These are phyloP conservation scores for Hybognathus amarus DNA, from an alignment of 2,797 vertebrate genomes.

Conservation along the genomic window DNA sequence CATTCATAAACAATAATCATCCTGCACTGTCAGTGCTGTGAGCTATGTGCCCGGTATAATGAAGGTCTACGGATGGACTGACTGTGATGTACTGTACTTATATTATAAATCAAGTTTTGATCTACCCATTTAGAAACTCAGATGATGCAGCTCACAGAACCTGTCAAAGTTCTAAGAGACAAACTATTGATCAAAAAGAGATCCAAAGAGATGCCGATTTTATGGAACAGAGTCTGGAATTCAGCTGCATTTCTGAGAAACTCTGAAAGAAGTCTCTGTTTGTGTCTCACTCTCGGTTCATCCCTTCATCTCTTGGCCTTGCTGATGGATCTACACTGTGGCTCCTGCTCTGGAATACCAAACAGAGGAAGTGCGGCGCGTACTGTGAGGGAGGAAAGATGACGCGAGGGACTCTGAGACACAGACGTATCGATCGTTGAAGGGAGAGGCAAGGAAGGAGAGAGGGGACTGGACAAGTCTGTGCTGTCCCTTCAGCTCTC, in stretches of 20 bases:
- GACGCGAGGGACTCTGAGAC: constrained; percentile 78
- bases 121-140: constrained; percentile 23
- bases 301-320: constrained; percentile 68
- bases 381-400: constrained; percentile 78
- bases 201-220: constrained; percentile 46
- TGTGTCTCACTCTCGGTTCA: constrained; percentile 39
- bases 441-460: constrained; percentile 53
- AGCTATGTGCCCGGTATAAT: constrained; percentile 1
- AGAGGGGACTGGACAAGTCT: constrained; percentile 63
- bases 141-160: background rate
- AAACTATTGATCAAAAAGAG: constrained; percentile 30
- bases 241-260: constrained; percentile 22
- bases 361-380: constrained; percentile 70
- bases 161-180: constrained; percentile 22
- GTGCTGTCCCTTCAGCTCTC: constrained; percentile 62
- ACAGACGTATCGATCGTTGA: constrained; percentile 74
- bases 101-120: constrained; percentile 22
- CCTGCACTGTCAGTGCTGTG: background rate
- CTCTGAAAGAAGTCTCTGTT: background rate
- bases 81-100: constrained; percentile 26
- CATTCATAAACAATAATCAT: constrained; percentile 15
- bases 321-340: constrained; percentile 78
- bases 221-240: constrained; percentile 8
- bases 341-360: constrained; percentile 77
- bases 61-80: constrained; percentile 13